Conservation (phyloP, 2,797 vertebrate genomes). For the Catamblyrhynchus diadema region DNA sequence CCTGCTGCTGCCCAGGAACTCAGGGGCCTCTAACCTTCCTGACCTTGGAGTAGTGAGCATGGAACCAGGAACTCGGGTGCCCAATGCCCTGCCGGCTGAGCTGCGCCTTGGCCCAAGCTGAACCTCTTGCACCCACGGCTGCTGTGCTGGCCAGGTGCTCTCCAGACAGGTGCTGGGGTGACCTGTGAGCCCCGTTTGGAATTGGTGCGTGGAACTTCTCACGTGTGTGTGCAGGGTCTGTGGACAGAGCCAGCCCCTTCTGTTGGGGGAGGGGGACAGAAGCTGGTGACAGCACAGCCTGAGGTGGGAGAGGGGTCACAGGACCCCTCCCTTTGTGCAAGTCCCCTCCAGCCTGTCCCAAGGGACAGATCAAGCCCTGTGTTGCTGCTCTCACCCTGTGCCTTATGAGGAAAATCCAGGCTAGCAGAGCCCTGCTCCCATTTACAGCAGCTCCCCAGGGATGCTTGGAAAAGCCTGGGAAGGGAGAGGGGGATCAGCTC, state of each 20-base stretch:
- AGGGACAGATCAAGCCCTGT: neutral
- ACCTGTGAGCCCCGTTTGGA: too few species aligned
- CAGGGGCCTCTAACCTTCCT: neutral
- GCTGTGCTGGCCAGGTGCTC: neutral
- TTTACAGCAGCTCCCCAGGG: neutral
- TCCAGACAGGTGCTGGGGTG: neutral
- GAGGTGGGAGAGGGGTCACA: neutral
- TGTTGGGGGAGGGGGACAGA: neutral
- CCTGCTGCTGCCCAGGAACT: neutral
- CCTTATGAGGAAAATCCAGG: neutral
- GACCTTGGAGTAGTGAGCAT: neutral
- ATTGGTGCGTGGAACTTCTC: rapidly evolving
- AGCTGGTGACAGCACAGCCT: too few species aligned
- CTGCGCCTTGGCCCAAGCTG: neutral
- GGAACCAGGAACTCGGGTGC: neutral
- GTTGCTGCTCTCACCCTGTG: neutral
- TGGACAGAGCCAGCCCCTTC: neutral
- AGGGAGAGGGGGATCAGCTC: neutral
- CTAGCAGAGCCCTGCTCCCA: neutral
- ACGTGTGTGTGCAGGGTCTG: neutral
- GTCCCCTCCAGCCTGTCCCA: neutral
- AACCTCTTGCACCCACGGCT: neutral
- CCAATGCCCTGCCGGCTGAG: neutral
- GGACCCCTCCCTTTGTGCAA: neutral
- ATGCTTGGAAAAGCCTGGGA: neutral